Base-by-base conservation (phyloP, 2,888 invertebrate genomes). In the Heteromurus nitidus region DNA sequence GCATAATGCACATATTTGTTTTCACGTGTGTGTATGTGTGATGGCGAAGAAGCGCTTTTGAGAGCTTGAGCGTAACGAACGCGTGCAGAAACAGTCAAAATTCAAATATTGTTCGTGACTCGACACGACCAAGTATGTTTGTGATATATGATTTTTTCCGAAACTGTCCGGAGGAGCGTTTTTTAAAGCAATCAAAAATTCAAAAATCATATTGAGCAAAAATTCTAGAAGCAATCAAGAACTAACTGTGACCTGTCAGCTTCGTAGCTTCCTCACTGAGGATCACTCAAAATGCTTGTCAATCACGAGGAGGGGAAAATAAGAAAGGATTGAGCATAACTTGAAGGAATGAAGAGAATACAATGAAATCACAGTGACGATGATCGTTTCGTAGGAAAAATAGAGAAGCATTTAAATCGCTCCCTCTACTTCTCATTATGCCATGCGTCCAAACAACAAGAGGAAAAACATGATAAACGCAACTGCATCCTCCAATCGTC, bases 191-290 rank as follows among this genome's bases (percentile, higher is more conserved):
- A 28, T 58, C 24, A 26, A 69, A 70, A 70, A 50, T 50, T 77
- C 26, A 69, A 44, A n/a, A 60, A 53, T 68, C 36, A 31, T 75
- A n/a, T 16, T 36, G 42, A 72, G 72, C 72, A 65, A 79, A 79
- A 79, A 79, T 72, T 72, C 79, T 42, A 79, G 79, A 79, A 79
- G 79, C 79, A 79, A 79, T 79, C 79, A 79, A 79, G 72, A 79
- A 72, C 70, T 79, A 79, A 79, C 79, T 79, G 79, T 79, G 79
- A 70, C 44, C 79, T 79, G 79, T 79, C 79, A 79, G 72, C 65
- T 60, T 72, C 44, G 79, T 79, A 79, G 79, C 79, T 79, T 79
- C 79, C 79, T 72, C 79, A 79, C 79, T 72, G 79, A 62, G 79
- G 72, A 72, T 70, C 79, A 72, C 79, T 79, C 70, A 65, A 79